Base-by-base conservation (phyloP, 2,113 vertebrate genomes). In the Triplophysa tibetana region DNA sequence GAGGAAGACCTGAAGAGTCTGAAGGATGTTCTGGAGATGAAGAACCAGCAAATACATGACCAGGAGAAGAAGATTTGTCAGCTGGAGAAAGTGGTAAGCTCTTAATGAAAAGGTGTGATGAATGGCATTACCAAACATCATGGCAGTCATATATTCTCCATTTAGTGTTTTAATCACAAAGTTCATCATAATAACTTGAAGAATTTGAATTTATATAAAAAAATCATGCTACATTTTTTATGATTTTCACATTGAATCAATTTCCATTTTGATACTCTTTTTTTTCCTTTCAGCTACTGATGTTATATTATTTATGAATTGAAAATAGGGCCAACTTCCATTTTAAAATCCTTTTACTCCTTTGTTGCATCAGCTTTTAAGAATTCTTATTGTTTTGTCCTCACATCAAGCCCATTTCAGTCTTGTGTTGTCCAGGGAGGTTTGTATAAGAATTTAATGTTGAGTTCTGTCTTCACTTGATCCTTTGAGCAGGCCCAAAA, bases 21-120 rank as follows among this genome's bases (percentile, higher is more conserved):
- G 81, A 97, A 95, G 84, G 95, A 98, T 60, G 94, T 99, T 43
- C 89, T 99, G 41, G 96, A 98, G 87, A 96, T 99, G 96, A 99
- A 98, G 90, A 99, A 97, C 87, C 93, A 95, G 79, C 96, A 97
- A 82, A 99, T 99, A 79, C 98, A 98, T 84, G 93, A 97, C 58
- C 98, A 98, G 78, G 96, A 99, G 83, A 97, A 95, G 88, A 96
- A 94, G 87, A 98, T 99, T 11, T 90, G 96, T 48, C 95, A 98
- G 66, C 89, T 99, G 82, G 95, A 98, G 86, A 98, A 94, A 92
- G 94, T 98, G 94, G 98, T 98, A 93, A 83, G 91, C 89, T 91
- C 85, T 89, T 84, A 83, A 87, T 72, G 54, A 86, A 78, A 38
- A 38, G 69, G 24, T 33, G 24, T 60, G 13, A 38, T 56, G n/a